Base-by-base conservation (phyloP, 1,140 invertebrate species). In the Pseudobourletiella spinata region DNA sequence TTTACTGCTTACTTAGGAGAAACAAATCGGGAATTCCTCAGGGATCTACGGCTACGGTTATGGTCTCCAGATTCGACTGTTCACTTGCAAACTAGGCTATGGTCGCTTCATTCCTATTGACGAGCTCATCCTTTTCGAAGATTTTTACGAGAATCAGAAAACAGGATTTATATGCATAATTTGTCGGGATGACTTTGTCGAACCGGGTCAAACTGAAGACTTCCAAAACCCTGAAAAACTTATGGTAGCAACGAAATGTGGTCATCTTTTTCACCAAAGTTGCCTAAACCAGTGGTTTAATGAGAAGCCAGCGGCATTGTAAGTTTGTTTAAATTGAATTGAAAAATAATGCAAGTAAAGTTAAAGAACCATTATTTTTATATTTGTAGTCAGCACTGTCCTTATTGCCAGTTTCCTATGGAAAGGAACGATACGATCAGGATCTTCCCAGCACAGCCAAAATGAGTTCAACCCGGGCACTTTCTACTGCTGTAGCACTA, bases 141-240 rank as follows among this genome's bases (percentile, higher is more conserved):
- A 66, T 29, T 66, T 52, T 20, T 39, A 59, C 29, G 61, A 66
- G 18, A 32, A 43, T 22, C 26, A 55, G 6, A 66, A 66, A 51
- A 55, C 65, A 15, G 65, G 65, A 29, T 58, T 66, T 18, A 62
- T 66, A 42, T 66, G 65, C 29, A 59, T 66, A 3, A 66, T 66
- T 22, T 66, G 65, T 32, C 25, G 65, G n/a, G 61, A 66, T 50
- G 65, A 66, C 25, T 66, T 66, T 28, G 20, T 66, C 4, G 65
- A 66, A 15, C 50, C 32, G 15, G 51, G 48, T 28, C 52, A 66
- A 18, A 42, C 35, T 35, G 30, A 43, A 22, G 26, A 18, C 20
- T 29, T 24, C 24, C 15, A 18, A 1, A 2, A 18, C n/a, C n/a
- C 2, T 8, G 46, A 61, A 26, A 22, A 22, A 14, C 22, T 63